Conservation (phyloP, 2,113 vertebrate genomes). For the Hypanus sabinus region DNA sequence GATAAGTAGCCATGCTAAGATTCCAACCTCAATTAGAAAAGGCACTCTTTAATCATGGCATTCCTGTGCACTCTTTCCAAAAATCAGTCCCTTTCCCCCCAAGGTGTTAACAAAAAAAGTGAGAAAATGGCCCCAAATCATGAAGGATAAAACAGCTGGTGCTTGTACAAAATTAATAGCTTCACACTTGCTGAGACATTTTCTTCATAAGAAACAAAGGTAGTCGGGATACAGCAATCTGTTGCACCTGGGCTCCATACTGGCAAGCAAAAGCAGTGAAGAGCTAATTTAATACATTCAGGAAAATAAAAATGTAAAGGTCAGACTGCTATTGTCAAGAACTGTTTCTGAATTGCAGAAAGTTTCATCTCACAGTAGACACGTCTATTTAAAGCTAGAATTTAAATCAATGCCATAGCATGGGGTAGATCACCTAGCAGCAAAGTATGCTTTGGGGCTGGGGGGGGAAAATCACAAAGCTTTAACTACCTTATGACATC, state of each 20-base stretch:
- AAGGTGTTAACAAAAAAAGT: conserved; percentile 30
- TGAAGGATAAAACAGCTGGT: conserved; percentile 17
- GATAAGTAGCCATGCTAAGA: conserved; percentile 39
- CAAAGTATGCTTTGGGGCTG: conserved; percentile 58
- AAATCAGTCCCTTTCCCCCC: not conserved
- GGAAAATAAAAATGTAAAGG: not conserved
- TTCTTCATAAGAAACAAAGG: not conserved
- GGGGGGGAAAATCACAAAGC: conserved; percentile 77
- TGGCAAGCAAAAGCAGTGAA: not conserved
- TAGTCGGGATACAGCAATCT: not conserved
- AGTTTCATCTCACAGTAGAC: not conserved
- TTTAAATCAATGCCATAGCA: conserved; percentile 79
- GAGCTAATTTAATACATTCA: not conserved
- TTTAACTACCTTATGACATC: conserved; percentile 77
- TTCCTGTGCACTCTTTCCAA: not conserved
- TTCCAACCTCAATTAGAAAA: conserved; percentile 39
- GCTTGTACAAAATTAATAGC: conserved; percentile 31
- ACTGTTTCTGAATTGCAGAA: not conserved
- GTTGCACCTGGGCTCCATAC: conserved; percentile 15
- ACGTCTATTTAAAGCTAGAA: conserved; percentile 44
- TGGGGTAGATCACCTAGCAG: conserved; percentile 76
- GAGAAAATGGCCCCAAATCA: conserved; percentile 6
- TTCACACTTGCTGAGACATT: not conserved
- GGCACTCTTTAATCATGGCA: too few species aligned
- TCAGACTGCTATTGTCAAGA: not conserved